These are phyloP conservation scores for Gryon sp. DNA, from an alignment of 1,140 invertebrate species.

Conservation along the genomic window DNA sequence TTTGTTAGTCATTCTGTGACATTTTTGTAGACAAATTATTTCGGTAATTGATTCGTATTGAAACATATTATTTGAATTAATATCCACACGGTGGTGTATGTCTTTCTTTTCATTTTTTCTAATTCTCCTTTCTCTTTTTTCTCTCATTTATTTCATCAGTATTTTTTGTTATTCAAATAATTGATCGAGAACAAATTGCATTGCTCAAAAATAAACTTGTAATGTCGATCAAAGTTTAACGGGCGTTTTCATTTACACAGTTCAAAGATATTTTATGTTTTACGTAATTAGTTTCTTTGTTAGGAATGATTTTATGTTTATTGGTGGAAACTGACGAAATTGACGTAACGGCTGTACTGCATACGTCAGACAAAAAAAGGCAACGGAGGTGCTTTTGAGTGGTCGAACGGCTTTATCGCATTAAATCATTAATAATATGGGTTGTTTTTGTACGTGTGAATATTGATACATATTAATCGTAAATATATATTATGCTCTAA, in stretches of 20 bases:
- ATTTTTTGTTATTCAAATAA: conserved; percentile 9
- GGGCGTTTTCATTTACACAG: conserved; percentile 5
- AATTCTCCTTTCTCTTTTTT: too few relatives aligned
- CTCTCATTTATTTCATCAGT: too few relatives aligned
- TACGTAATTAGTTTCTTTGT: conserved; percentile 22
- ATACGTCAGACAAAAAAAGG: not conserved
- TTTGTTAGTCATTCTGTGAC: conserved; percentile 1
- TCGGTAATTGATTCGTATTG: conserved; percentile 23
- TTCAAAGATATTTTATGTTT: conserved; percentile 9
- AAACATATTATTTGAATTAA: conserved; percentile 22
- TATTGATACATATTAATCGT: too few relatives aligned
- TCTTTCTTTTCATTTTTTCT: too few relatives aligned
- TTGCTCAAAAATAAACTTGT: too few relatives aligned
- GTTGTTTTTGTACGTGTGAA: too few relatives aligned
- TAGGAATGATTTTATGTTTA: not conserved
- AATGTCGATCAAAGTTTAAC: conserved; percentile 3
- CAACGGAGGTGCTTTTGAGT: too few relatives aligned
- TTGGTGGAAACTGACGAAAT: not conserved
- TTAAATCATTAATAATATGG: too few relatives aligned
- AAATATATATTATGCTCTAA: too few relatives aligned
- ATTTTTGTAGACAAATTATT: conserved; percentile 36
- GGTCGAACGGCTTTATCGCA: too few relatives aligned
- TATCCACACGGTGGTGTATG: not conserved
- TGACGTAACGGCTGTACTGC: not conserved
- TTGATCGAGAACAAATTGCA: conserved; percentile 28